phyloP scores from a whole-genome alignment of 1,140 invertebrate species.

The Phenacoccus solenopsis region DNA sequence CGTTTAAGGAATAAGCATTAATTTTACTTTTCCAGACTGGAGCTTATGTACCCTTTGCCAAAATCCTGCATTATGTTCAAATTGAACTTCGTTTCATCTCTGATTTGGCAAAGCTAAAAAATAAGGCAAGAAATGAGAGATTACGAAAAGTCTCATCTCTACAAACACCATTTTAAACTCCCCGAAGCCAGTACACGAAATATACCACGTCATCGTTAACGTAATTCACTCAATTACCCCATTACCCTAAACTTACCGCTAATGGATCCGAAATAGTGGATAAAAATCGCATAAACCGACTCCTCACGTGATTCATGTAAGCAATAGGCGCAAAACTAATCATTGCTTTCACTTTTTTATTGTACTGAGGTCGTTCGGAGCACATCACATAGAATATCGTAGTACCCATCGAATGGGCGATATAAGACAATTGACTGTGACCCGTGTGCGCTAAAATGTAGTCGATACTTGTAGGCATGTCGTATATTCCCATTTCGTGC shows the following conservation, averaged over 20 bases:
- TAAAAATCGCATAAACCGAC: constrained; percentile 37
- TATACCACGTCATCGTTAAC: too few relatives aligned
- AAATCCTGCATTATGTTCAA: too few relatives aligned
- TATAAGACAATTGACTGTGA: constrained; percentile 38
- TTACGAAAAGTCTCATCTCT: too few relatives aligned
- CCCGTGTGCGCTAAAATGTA: constrained; percentile 41
- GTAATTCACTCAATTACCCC: too few relatives aligned
- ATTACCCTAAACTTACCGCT: constrained; percentile 38
- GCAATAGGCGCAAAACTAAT: constrained; percentile 39
- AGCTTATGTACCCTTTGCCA: too few relatives aligned
- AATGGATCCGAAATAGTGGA: constrained; percentile 43
- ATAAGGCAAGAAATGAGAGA: too few relatives aligned
- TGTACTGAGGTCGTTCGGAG: constrained; percentile 40
- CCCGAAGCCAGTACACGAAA: too few relatives aligned
- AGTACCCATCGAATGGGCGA: constrained; percentile 49
- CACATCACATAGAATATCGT: constrained; percentile 38
- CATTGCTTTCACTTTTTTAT: constrained; percentile 35
- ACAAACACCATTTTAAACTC: too few relatives aligned
- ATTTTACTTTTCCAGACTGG: too few relatives aligned
- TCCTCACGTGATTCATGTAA: constrained; percentile 28
- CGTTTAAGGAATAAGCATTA: too few relatives aligned
- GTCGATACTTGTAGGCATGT: constrained; percentile 48
- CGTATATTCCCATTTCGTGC: constrained; percentile 51
- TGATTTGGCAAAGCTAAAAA: too few relatives aligned
- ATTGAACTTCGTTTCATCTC: too few relatives aligned